Conservation (phyloP, 2,888 invertebrate species). For the Pycnomerus fuliginosus region DNA sequence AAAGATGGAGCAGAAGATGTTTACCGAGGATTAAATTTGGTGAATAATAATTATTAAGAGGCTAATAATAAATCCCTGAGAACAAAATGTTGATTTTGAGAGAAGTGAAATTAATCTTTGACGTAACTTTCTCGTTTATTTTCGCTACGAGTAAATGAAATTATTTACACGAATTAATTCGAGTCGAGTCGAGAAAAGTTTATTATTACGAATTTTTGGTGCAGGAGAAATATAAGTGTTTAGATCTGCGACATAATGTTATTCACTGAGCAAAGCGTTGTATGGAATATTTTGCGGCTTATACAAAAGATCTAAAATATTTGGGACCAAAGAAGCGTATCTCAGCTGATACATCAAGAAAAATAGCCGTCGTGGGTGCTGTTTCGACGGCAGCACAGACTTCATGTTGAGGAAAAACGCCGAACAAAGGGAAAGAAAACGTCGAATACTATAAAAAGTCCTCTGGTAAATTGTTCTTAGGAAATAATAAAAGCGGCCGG, state of each 20-base stretch:
- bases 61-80: too few relatives aligned
- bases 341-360: constrained; percentile 45
- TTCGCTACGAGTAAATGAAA: too few relatives aligned
- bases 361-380: constrained; percentile 43
- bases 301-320: constrained; percentile 41
- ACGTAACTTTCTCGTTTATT: too few relatives aligned
- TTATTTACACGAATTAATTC: too few relatives aligned
- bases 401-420: constrained; percentile 20
- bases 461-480: constrained; percentile 16
- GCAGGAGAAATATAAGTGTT: too few relatives aligned
- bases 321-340: constrained; percentile 39
- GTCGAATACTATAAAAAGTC: constrained; percentile 22
- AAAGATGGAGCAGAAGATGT: too few relatives aligned
- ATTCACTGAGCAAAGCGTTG: constrained; percentile 18
- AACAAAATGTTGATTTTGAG: too few relatives aligned
- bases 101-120: too few relatives aligned
- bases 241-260: constrained; percentile 19
- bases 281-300: constrained; percentile 30
- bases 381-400: constrained; percentile 35
- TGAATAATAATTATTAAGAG: too few relatives aligned
- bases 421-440: constrained; percentile 20
- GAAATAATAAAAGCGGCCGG: constrained; percentile 13
- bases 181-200: too few relatives aligned
- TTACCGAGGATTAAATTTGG: too few relatives aligned
- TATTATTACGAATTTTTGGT: too few relatives aligned